Base-by-base conservation (phyloP, 2,113 vertebrate species). In the Ameiurus melas region DNA sequence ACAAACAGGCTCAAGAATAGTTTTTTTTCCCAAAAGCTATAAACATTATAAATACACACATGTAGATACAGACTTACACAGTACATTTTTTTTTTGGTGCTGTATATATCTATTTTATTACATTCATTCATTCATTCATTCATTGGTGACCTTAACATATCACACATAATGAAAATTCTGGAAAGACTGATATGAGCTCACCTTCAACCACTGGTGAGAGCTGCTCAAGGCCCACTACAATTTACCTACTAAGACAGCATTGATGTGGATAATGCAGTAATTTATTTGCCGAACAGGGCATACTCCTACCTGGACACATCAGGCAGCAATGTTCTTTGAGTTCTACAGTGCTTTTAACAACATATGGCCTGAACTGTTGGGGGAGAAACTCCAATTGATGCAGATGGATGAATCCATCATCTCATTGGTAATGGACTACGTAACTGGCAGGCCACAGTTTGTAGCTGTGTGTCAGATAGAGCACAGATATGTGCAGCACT, bases 141-240 rank as follows among this genome's bases (percentile, higher is more conserved):
- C n/a, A 60, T 17, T 12, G 5, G n/a, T 53, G 10, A 27, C 36
- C 4, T 25, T 79, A 33, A 47, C 62, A 64, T 43, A 43, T 66
- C n/a, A 43, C 39, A 66, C 14, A 36, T 55, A 25, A 66, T 62
- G 0, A 84, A 85, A 53, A 58, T 43, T 0, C 14, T 55, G 19
- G 22, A 87, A 70, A 58, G 79, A 43, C 64, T 83, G 64, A 36
- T 83, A 55, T 71, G 58, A n/a, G 66, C 36, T 47, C 25, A 73
- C 39, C 36, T 71, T 47, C 7, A 70, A 57, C 43, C 51, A 57
- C 13, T 51, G 66, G 36, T 43, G 27, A 87, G n/a, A 82, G 55
- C 80, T 25, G 19, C 58, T 14, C 30, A 70, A 73, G 6, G 39
- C 3, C 19, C 17, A 39, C 33, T 71, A 39, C 17, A 73, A 6